Conservation (phyloP, 1,140 invertebrate genomes). For the Drosophila tristis region DNA sequence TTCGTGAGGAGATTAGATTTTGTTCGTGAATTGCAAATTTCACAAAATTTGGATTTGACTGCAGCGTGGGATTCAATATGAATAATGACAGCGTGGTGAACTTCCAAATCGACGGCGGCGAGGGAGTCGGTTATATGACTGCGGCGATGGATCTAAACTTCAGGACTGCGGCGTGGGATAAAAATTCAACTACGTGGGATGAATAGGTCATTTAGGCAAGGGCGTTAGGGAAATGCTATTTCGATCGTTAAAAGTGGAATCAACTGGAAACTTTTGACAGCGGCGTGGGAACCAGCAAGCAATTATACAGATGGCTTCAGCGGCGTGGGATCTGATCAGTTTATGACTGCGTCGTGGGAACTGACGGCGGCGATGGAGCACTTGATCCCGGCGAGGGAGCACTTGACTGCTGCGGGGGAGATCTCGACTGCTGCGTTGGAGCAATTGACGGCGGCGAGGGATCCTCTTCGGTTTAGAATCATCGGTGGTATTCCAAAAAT, state of each 20-base stretch:
- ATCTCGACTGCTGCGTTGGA: constrained; percentile 47
- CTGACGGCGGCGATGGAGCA: constrained; percentile 60
- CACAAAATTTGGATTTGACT: constrained; percentile 23
- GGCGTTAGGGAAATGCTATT: constrained; percentile 35
- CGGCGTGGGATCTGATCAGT: constrained; percentile 28
- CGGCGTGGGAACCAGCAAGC: constrained; percentile 40
- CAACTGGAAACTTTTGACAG: constrained; percentile 18
- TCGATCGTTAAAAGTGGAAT: not conserved
- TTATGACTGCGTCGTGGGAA: constrained; percentile 70
- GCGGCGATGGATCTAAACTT: constrained; percentile 46
- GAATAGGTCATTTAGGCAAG: constrained; percentile 40
- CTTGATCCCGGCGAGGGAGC: constrained; percentile 48
- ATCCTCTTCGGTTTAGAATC: constrained; percentile 36
- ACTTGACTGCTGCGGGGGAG: constrained; percentile 58
- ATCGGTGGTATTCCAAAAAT: constrained; percentile 60
- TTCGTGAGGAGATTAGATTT: constrained; percentile 44
- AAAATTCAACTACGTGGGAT: constrained; percentile 37
- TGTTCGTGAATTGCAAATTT: constrained; percentile 53
- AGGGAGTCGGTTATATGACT: constrained; percentile 35
- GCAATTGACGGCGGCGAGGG: constrained; percentile 43
- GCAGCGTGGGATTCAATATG: constrained; percentile 44
- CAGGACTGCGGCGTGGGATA: constrained; percentile 34
- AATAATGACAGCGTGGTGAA: constrained; percentile 23
- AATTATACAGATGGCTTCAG: not conserved
- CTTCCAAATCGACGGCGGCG: constrained; percentile 35